Evolutionary conservation across 35 echinoderm and acorn worm species (phyloP).

Genomic region (Holothuria glaberrima): DNA sequence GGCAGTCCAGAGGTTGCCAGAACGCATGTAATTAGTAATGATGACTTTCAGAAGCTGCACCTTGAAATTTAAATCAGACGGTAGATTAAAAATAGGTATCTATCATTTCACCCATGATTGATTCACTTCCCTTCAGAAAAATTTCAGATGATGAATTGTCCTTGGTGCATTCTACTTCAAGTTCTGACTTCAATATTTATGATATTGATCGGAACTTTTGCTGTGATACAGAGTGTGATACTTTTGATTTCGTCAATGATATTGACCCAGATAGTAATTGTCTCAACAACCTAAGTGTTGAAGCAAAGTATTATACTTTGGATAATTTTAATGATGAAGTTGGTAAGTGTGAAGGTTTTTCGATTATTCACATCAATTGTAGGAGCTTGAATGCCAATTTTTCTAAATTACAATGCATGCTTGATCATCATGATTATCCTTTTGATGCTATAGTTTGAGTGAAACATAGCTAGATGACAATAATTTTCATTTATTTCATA

Average conservation of each 20-base stretch:
- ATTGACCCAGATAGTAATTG: background rate
- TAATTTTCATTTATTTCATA: no score
- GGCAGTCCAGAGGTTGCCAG: no score
- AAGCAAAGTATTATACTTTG: constrained; percentile 29
- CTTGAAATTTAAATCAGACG: constrained; percentile 15
- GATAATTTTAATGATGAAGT: background rate
- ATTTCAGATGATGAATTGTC: background rate
- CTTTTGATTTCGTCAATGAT: background rate
- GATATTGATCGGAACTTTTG: constrained; percentile 19
- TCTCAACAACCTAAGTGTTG: background rate
- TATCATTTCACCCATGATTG: constrained; percentile 8
- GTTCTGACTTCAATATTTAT: constrained; percentile 12
- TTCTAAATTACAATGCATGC: background rate
- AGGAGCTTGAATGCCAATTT: constrained; percentile 15
- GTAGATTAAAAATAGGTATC: background rate
- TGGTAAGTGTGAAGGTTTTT: constrained; percentile 6
- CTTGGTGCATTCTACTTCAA: background rate
- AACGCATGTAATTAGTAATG: no score
- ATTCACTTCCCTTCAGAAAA: background rate
- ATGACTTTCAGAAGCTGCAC: constrained; percentile 10
- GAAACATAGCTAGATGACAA: no score
- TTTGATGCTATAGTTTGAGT: background rate
- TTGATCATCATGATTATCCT: background rate
- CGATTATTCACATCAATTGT: background rate
- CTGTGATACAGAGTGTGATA: constrained; percentile 7